These are phyloP conservation scores for Ondatra zibethicus DNA, from an alignment of 2,113 vertebrate genomes.

Conservation along the genomic window DNA sequence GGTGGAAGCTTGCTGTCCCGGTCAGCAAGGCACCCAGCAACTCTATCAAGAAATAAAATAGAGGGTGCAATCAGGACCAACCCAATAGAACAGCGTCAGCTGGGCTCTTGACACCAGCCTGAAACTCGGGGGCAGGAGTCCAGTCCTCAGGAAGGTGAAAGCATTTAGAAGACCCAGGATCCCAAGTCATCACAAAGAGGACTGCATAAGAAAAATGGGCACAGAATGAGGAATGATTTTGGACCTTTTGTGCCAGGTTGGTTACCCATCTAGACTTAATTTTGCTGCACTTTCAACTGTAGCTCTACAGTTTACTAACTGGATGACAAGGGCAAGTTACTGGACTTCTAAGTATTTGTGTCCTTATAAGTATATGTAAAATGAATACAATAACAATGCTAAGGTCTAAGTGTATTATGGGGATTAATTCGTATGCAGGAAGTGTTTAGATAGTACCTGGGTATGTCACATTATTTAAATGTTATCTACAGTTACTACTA, in stretches of 20 bases:
- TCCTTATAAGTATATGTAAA: background rate
- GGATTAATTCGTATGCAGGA: background rate
- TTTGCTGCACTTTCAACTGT: background rate
- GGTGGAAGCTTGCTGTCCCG: background rate
- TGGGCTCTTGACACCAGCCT: background rate
- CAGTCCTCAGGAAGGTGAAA: background rate
- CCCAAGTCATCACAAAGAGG: slow-evolving; percentile 12
- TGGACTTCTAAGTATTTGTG: background rate
- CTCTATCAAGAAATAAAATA: background rate
- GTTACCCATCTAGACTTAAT: background rate
- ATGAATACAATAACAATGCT: background rate
- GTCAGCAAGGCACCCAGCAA: background rate
- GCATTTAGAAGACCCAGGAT: slow-evolving; percentile 19
- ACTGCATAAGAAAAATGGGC: background rate
- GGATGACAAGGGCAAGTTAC: background rate
- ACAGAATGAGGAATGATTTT: background rate
- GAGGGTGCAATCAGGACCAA: background rate
- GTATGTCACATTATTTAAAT: background rate
- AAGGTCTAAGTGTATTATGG: background rate
- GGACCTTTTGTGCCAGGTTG: background rate
- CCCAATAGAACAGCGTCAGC: background rate
- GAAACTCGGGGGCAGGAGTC: background rate
- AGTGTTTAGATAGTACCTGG: background rate
- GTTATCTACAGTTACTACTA: background rate
- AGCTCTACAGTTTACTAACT: background rate